Evolutionary conservation across 2,113 vertebrate species (phyloP).

Genomic region (Clarias macrocephalus): DNA sequence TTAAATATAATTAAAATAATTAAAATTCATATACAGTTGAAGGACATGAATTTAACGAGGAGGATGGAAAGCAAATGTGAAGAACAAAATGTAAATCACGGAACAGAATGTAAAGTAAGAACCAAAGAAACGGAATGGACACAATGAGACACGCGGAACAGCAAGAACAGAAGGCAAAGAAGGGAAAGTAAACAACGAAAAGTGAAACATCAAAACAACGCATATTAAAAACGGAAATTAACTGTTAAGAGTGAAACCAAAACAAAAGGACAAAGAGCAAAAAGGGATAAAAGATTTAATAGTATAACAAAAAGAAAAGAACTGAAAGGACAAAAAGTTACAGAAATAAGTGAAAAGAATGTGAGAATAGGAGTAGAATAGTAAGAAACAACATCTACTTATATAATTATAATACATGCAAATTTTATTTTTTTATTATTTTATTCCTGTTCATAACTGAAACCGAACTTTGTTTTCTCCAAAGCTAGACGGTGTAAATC

Average conservation of each 20-base stretch:
- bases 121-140: too few species aligned
- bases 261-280: too few species aligned
- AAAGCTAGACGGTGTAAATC: neutral
- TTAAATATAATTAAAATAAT: too few species aligned
- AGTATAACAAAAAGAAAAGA: neutral
- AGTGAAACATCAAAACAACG: neutral
- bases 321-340: neutral
- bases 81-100: too few species aligned
- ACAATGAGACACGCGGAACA: too few species aligned
- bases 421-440: too few species aligned
- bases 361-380: neutral
- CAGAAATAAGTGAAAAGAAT: neutral
- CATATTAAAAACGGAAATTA: neutral
- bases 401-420: neutral
- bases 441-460: neutral
- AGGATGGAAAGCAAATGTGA: too few species aligned
- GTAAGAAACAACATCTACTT: neutral
- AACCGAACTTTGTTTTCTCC: neutral
- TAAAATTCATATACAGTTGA: too few species aligned
- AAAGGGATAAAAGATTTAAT: neutral
- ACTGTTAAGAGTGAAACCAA: neutral
- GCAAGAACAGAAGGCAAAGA: too few species aligned
- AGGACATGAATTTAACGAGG: too few species aligned
- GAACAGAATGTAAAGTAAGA: too few species aligned
- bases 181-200: too few species aligned